Evolutionary conservation across 2,113 vertebrate species (phyloP).

Genomic region (Anhinga rufa): DNA sequence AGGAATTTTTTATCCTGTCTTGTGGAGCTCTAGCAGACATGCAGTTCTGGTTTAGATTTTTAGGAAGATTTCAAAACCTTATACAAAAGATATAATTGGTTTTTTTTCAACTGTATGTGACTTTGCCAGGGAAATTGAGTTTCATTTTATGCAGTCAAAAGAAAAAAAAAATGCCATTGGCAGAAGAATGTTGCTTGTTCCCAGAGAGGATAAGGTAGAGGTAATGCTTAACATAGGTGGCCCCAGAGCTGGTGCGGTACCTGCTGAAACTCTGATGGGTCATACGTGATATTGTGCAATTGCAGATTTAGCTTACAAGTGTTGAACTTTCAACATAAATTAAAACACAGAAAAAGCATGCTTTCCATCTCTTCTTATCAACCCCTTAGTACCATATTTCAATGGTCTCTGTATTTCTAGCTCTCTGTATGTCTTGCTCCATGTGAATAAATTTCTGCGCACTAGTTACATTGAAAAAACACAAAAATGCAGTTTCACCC

Average conservation of each 20-base stretch:
- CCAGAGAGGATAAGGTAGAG: neutral
- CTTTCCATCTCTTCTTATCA: neutral
- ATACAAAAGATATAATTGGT: neutral
- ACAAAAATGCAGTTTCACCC: neutral
- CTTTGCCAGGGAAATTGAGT: neutral
- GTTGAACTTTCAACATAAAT: neutral
- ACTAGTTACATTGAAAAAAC: neutral
- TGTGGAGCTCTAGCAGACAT: neutral
- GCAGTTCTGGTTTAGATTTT: neutral
- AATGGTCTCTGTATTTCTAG: neutral
- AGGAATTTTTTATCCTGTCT: neutral
- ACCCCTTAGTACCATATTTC: neutral
- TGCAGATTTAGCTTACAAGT: rapidly evolving
- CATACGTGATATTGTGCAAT: rapidly evolving
- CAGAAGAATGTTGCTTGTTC: neutral
- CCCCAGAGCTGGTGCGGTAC: neutral
- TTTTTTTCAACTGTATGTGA: neutral
- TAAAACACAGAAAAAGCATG: neutral
- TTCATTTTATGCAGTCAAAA: neutral
- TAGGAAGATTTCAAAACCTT: neutral
- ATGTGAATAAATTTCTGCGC: rapidly evolving
- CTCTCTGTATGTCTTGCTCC: neutral
- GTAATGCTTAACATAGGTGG: neutral
- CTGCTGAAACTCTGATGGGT: neutral
- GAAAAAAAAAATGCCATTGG: neutral